Conservation (phyloP, 2,113 vertebrate species). For the Xenopus laevis region DNA sequence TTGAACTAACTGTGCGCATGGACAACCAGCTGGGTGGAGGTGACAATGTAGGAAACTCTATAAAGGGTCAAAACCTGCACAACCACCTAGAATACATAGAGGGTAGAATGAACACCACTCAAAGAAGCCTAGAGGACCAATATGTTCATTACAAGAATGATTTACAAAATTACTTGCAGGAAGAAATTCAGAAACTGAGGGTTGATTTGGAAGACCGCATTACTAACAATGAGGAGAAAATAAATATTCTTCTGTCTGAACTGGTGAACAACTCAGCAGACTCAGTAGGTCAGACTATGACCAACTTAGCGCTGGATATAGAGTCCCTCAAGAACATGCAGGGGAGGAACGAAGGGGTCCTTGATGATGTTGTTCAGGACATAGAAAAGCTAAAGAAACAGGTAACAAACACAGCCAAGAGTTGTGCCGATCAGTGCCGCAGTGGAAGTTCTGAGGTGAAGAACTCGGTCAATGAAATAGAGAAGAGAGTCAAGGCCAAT, state of each 20-base stretch:
- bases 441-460: slow-evolving; percentile 54
- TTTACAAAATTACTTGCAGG: slow-evolving; percentile 62
- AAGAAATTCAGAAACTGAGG: slow-evolving; percentile 63
- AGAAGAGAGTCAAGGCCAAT: slow-evolving; percentile 68
- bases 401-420: slow-evolving; percentile 56
- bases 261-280: slow-evolving; percentile 31
- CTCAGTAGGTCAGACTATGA: slow-evolving; percentile 47
- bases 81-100: slow-evolving; percentile 73
- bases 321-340: slow-evolving; percentile 58
- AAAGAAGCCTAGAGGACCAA: slow-evolving; percentile 67
- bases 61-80: slow-evolving; percentile 67
- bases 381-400: slow-evolving; percentile 63
- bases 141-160: slow-evolving; percentile 63
- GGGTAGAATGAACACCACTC: slow-evolving; percentile 71
- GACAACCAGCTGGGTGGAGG: slow-evolving; percentile 63
- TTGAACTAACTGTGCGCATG: slow-evolving; percentile 62
- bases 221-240: slow-evolving; percentile 60
- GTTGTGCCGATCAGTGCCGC: slow-evolving; percentile 54
- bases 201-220: slow-evolving; percentile 58
- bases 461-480: slow-evolving; percentile 66
- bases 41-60: slow-evolving; percentile 47
- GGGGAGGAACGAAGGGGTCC: slow-evolving; percentile 57
- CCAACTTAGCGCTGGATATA: slow-evolving; percentile 66
- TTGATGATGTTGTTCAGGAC: slow-evolving; percentile 53
- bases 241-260: slow-evolving; percentile 41